A percentile compares a stretch with the other conserved stretches of the same genome.
Evolutionary conservation across 2,113 vertebrate species (phyloP).

Genomic region (Trichechus manatus): DNA sequence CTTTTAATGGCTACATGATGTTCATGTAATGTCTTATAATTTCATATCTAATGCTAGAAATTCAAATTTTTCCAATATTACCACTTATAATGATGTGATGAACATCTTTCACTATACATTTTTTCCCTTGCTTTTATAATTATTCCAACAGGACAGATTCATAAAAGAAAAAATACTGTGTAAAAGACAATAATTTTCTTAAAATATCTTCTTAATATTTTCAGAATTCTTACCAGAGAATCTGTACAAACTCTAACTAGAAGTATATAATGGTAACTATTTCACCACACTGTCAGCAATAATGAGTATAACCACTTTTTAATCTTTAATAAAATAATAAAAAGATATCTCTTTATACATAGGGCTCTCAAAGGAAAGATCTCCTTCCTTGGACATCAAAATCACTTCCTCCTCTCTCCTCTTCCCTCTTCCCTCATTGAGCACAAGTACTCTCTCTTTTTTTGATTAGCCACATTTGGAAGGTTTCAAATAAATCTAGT

Average conservation of each 20-base stretch:
- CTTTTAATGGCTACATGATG: background rate
- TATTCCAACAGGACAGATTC: constrained; percentile 23
- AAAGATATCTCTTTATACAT: background rate
- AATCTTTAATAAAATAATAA: constrained; percentile 9
- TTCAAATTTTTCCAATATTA: background rate
- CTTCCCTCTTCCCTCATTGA: background rate
- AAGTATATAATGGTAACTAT: background rate
- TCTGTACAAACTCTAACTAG: background rate
- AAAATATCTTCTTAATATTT: background rate
- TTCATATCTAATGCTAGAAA: constrained; percentile 6
- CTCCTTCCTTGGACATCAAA: background rate
- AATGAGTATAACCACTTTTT: background rate
- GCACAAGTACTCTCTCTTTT: background rate
- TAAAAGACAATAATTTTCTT: constrained; percentile 16
- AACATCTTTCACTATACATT: background rate
- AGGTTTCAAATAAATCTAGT: background rate
- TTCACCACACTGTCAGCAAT: background rate
- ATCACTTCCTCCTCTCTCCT: background rate
- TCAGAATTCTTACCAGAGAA: constrained; percentile 18
- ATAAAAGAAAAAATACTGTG: background rate
- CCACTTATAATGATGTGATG: constrained; percentile 20
- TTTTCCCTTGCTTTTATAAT: background rate
- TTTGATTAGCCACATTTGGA: background rate
- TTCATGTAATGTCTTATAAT: background rate
- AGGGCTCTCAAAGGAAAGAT: background rate